Base-by-base conservation (phyloP, 2,113 vertebrate genomes). In the Hippopotamus amphibius region DNA sequence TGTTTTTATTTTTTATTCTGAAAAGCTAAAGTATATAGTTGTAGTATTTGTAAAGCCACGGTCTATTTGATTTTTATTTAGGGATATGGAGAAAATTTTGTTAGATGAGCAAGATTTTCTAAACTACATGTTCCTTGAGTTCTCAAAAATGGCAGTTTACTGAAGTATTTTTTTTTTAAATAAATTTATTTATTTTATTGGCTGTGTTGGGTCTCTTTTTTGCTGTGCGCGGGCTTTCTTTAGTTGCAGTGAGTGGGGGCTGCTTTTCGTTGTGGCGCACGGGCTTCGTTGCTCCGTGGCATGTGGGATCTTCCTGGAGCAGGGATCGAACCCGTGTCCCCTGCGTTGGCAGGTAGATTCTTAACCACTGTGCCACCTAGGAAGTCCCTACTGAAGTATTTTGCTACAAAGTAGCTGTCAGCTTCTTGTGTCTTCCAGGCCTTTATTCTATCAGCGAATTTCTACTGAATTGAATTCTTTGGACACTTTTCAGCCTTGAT, bases 61-160 rank as follows among this genome's bases (percentile, higher is more conserved):
- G 3, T 77, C 37, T 93, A 17, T 61, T 76, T 76, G 83, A 66
- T 76, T 93, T 71, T 72, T 85, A 76, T 28, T 22, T 14, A 59
- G 30, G 37, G 28, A 50, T 66, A 59, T 59, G 50, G 72, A 79
- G 46, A 65, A 71, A 84, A 48, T 53, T 85, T 74, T 76, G 59
- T 90, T 68, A 95, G 46, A 72, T 66, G 72, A 61, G n/a, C 14
- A 88, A 72, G 21, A 59, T 95, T 95, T 93, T 96, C 66, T 95
- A 53, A 95, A 79, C 71, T 84, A 1, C 7, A 71, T 2, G 10
- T 84, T 72, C 41, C 14, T 3, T 59, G 15, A 59, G 16, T 83
- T 87, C 46, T 88, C 69, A 82, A 26, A 93, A 95, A 26, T 91
- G 53, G 22, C 55, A 59, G 14, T 93, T 83, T 87, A 9, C 30